Conservation (phyloP, 2,113 vertebrate species). For the Larimichthys polyactis region DNA sequence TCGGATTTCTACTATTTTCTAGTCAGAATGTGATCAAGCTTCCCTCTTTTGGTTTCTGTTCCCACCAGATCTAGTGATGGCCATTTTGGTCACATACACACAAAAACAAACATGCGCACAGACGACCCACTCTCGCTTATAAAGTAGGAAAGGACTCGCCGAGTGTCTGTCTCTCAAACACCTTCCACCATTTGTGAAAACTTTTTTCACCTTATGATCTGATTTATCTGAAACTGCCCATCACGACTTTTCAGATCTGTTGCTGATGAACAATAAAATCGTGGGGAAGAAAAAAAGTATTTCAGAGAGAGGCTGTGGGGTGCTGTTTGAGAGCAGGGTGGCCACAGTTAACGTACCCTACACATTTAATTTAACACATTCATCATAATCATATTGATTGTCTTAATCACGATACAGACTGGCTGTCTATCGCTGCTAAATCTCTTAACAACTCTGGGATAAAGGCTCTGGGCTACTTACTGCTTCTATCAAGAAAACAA, state of each 20-base stretch:
- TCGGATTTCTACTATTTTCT: constrained; percentile 63
- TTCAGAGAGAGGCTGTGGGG: neutral
- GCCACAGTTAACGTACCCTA: constrained; percentile 47
- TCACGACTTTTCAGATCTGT: neutral
- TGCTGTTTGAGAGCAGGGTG: neutral
- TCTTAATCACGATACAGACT: constrained; percentile 56
- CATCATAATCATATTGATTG: constrained; percentile 59
- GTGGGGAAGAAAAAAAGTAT: neutral
- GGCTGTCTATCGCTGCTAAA: constrained; percentile 37
- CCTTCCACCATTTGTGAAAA: neutral
- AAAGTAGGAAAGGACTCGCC: constrained; percentile 21
- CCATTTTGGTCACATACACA: constrained; percentile 56
- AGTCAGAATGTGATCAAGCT: constrained; percentile 53
- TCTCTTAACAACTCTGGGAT: constrained; percentile 55
- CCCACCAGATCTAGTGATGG: constrained; percentile 39
- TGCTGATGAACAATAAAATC: neutral
- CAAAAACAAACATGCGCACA: neutral
- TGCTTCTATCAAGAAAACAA: constrained; percentile 34
- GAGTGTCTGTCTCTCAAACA: constrained; percentile 18
- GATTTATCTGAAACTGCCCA: neutral
- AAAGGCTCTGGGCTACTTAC: constrained; percentile 52
- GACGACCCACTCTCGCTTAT: neutral
- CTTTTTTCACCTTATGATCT: neutral
- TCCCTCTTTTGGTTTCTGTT: constrained; percentile 70
- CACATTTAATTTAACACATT: constrained; percentile 59